Base-by-base conservation (phyloP, 2,797 vertebrate species). In the Meda fulgida region DNA sequence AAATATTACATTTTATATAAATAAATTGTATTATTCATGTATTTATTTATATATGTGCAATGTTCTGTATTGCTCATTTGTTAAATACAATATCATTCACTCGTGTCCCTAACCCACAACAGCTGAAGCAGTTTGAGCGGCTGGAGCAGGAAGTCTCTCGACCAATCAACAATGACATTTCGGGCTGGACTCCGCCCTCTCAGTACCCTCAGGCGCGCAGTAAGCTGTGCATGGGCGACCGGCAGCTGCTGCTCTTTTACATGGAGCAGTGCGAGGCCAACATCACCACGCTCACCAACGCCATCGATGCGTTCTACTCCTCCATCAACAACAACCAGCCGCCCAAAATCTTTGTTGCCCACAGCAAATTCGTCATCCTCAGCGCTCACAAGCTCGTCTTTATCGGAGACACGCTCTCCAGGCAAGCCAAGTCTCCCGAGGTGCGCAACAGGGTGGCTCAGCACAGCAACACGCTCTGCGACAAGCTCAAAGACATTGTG, bases 321-420 rank as follows among this genome's bases (percentile, higher is more conserved):
- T 95, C 98, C 0, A 94, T 99, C 90, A 95, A 94, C 93, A 95
- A 95, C 92, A 99, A 98, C 93, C 98, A 99, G 90, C 97, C 97
- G 0, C 98, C 98, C 78, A 98, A 97, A 93, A 98, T 99, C 90
- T 99, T 99, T 0, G 98, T 99, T 89, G 97, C 98, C 0, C 97
- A 99, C 94, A 98, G 97, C 96, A 99, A 99, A 90, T 98, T 99
- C 0, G 97, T 99, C 92, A 99, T 99, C 91, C 97, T 99, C 89
- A 99, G 97, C 0, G 97, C 97, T 3, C 98, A 99, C 94, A 99
- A 98, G 96, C 95, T 99, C 7, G 97, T 99, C 72, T 99, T 99
- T 92, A 99, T 99, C 0, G 98, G 98, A 2, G 98, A 99, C 95
- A 99, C 98, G 0, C 92, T 99, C 86, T 97, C 98, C 0, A 96